Evolutionary conservation across 2,113 vertebrate species (phyloP), one percentile per base, ranked within the genome.

Genomic region (Nipponia nippon): DNA sequence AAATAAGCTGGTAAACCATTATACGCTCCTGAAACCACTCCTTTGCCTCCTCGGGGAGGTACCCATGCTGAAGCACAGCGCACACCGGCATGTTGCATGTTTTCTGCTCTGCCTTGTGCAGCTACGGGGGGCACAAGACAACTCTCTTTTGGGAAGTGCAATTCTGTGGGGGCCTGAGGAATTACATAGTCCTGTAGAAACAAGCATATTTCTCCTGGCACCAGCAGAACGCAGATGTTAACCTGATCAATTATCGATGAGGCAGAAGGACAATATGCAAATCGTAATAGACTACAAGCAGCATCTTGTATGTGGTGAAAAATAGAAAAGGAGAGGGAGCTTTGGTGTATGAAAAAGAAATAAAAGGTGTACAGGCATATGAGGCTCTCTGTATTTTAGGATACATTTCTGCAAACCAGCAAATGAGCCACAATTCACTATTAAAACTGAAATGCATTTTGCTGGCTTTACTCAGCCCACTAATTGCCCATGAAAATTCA

Each of bases 401-500:
- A 90, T 86, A 52, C 78, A 88, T 89, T 95, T 93, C 94, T 95
- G 89, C 75, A 90, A 91, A 95, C 62, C 59, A 90, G 95, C 82
- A 88, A 94, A 93, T 87, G 94, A 95, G 87, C 82, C 87, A 88
- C 95, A 95, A 77, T 93, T 97, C 89, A 71, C 89, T 83, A 77
- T 92, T 95, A 95, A 96, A 94, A 91, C 75, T 88, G 87, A 94
- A 96, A 94, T 86, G 91, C 55, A 1, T 96, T 94, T 96, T 93
- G 58, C 93, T 91, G 89, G 94, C 87, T 97, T 95, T 97, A 95
- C 87, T 95, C 93, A 96, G 94, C 87, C 82, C 82, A 95, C 96
- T 97, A 97, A 97, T 97, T 97, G 94, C 91, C 94, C 94, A 93
- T 97, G 96, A 97, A 97, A 97, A 95, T 97, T 97, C 96, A 95